These are phyloP conservation scores for Amphipyra tragopoginis DNA, from an alignment of 2,888 invertebrate genomes.

Conservation along the genomic window DNA sequence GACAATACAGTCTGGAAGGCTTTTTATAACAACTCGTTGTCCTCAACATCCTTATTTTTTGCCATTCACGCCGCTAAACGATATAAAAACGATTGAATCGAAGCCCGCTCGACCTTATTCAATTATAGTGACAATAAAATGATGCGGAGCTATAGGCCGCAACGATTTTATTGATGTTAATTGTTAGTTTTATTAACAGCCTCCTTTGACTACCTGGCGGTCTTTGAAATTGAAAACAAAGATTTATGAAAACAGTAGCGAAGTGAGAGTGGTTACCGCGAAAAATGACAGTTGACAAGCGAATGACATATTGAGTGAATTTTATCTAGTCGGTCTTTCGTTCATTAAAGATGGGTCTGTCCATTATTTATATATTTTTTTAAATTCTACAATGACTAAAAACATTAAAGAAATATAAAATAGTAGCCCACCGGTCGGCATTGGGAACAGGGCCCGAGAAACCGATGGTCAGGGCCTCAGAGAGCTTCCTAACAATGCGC, in stretches of 20 bases:
- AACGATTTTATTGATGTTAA: slow-evolving; percentile 84
- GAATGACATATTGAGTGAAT: slow-evolving; percentile 16
- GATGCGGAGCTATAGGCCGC: slow-evolving; percentile 62
- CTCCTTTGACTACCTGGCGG: slow-evolving; percentile 66
- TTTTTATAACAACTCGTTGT: slow-evolving; percentile 38
- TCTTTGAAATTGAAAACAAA: slow-evolving; percentile 53
- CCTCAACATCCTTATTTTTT: slow-evolving; percentile 49
- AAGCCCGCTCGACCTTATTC: slow-evolving; percentile 64
- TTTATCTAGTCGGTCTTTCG: slow-evolving; percentile 40
- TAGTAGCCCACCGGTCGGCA: no score
- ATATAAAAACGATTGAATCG: slow-evolving; percentile 59
- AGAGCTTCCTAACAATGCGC: no score
- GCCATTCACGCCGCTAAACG: slow-evolving; percentile 36
- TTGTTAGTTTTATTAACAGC: slow-evolving; percentile 82
- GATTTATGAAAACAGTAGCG: slow-evolving; percentile 21
- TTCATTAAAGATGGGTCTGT: slow-evolving; percentile 48
- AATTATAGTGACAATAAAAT: slow-evolving; percentile 75
- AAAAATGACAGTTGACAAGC: slow-evolving; percentile 40
- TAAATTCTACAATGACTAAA: no score
- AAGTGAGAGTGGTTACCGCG: slow-evolving; percentile 22
- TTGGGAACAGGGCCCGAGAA: no score
- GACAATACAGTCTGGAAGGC: slow-evolving; percentile 31
- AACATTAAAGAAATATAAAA: no score
- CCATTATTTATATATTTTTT: no score
- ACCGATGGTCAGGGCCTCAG: no score